Base-by-base conservation (phyloP, 2,797 vertebrate genomes). In the Mycteria americana region DNA sequence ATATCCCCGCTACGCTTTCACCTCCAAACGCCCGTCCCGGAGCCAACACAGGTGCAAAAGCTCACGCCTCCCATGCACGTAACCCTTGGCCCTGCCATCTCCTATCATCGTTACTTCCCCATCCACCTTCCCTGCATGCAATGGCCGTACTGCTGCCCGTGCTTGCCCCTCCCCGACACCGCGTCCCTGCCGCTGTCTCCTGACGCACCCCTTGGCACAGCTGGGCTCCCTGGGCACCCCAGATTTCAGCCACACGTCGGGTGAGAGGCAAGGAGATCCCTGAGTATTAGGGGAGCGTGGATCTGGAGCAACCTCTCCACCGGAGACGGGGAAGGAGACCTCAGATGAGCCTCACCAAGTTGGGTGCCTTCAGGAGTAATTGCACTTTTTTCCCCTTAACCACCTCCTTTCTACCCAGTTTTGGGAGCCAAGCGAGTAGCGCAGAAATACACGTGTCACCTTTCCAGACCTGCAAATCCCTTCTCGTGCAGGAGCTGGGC, bases 131-230 rank as follows among this genome's bases (percentile, higher is more conserved):
- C 50, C n/a, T 17, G 9, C 5, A 1, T 6, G 14, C 22, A 2
- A 39, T 7, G 53, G 15, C 57, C 14, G 3, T 3, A 24, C 41
- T 37, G n/a, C 33, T 31, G 5, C n/a, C 37, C 2, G 1, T n/a
- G 18, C 22, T 37, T 39, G 18, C 23, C 7, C 37, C n/a, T 45
- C 50, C 37, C 33, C 3, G 0, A 4, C 6, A 13, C 21, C 0
- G 0, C 14, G 22, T 9, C 54, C 43, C 6, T 3, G 6, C 5
- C 4, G 6, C 35, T 39, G 31, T 37, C 45, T 69, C 77, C 51
- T 25, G n/a, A 30, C 5, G 3, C 3, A 13, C 43, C 43, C 37
- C 25, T 62, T 0, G 7, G n/a, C 4, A 0, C 2, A 2, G 31
- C n/a, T 23, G 31, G 31, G 56, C 31, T 69, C 22, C 33, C 4